Base-by-base conservation (phyloP, 1,140 invertebrate species). In the Penaeus vannamei region DNA sequence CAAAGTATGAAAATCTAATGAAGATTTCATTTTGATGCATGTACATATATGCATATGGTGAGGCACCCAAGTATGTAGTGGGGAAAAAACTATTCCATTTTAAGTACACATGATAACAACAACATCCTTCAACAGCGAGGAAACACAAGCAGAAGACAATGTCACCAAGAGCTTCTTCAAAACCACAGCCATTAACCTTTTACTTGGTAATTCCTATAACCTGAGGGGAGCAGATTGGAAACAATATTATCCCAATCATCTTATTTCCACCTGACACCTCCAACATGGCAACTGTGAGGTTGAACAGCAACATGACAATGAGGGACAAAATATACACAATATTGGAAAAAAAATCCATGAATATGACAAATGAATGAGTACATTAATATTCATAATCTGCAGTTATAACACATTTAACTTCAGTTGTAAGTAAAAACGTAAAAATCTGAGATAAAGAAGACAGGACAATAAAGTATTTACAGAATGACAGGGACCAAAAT, bases 401-500 rank as follows among this genome's bases (percentile, higher is more conserved):
- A 84, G 53, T 84, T 84, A 80, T 85, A 89, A 89, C 87, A 89
- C 87, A 89, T 84, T 72, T 80, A 89, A 89, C 87, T 89, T 76
- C 83, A 84, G 84, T 42, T 80, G 82, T 89, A 80, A 89, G 87
- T 89, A 89, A 89, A 89, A 89, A 89, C 87, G 83, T 89, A 89
- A 89, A 89, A 89, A 89, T 89, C 87, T 89, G 87, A 89, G 87
- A 89, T 89, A 82, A 87, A 82, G 86, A 76, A 64, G 83, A 89
- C 87, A 77, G 59, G 79, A 88, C 64, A 84, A 66, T 82, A 83
- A 82, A 84, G 59, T 89, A 89, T 89, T 89, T 89, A 89, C 87
- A 89, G 83, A 89, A 89, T 89, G 87, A 89, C 87, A 89, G 87
- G 83, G 87, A 89, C 87, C 87, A 79, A 89, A 89, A 81, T 79